These are phyloP conservation scores for Pongo pygmaeus DNA, from an alignment of 2,113 vertebrate species.

Conservation along the genomic window DNA sequence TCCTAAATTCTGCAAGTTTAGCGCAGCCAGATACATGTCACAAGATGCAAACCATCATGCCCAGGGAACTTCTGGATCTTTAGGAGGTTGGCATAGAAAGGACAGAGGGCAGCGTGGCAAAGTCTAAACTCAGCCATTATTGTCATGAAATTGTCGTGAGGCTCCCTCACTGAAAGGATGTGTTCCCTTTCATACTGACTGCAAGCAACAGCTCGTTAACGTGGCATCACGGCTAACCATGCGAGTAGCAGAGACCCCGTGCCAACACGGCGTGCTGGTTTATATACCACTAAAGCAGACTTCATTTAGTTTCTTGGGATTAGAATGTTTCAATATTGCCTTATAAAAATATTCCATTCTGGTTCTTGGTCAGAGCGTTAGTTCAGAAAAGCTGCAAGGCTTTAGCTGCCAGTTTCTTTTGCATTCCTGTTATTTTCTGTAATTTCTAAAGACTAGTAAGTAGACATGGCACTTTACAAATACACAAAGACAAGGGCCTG, in stretches of 20 bases:
- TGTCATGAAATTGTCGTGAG: conserved; percentile 6
- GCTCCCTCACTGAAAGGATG: neutral
- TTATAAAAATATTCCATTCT: conserved; percentile 68
- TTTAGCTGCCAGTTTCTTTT: conserved; percentile 54
- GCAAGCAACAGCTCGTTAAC: neutral
- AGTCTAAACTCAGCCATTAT: neutral
- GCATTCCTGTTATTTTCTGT: conserved; percentile 64
- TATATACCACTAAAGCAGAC: conserved; percentile 37
- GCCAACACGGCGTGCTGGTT: conserved; percentile 21
- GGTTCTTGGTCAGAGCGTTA: neutral
- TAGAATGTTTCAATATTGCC: conserved; percentile 56
- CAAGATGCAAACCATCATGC: conserved; percentile 24
- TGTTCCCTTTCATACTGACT: conserved; percentile 14
- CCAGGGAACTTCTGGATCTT: conserved; percentile 11
- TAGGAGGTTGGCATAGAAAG: conserved; percentile 37
- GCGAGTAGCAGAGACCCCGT: neutral
- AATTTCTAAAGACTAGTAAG: conserved; percentile 74
- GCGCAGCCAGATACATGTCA: neutral
- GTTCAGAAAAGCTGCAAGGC: conserved; percentile 23
- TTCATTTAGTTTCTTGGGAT: conserved; percentile 57
- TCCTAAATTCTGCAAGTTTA: conserved; percentile 14
- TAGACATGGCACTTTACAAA: conserved; percentile 73
- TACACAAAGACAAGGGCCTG: conserved; percentile 73
- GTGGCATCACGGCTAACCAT: neutral
- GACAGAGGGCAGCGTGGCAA: neutral